A percentile compares a stretch with the other conserved stretches of the same genome.
Conservation (phyloP, 2,113 vertebrate species). For the Murina feae region DNA sequence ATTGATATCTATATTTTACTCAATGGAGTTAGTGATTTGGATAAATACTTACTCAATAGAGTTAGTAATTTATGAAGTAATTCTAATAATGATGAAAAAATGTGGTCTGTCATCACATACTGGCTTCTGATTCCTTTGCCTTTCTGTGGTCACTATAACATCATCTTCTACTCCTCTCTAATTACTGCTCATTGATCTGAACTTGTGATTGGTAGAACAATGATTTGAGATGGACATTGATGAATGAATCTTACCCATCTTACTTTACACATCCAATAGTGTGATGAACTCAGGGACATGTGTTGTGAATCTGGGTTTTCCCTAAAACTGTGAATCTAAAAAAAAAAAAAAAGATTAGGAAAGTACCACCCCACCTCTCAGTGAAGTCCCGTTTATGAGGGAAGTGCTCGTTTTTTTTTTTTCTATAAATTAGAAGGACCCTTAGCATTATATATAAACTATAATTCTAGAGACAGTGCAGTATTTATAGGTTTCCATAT, state of each 20-base stretch:
- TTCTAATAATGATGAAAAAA: slow-evolving; percentile 74
- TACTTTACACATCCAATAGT: slow-evolving; percentile 80
- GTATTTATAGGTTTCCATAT: slow-evolving; percentile 21
- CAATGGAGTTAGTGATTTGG: background rate
- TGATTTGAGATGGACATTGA: slow-evolving; percentile 89
- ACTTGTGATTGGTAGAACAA: slow-evolving; percentile 85
- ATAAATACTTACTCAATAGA: slow-evolving; percentile 59
- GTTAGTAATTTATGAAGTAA: slow-evolving; percentile 35
- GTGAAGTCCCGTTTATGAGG: slow-evolving; percentile 71
- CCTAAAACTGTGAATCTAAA: background rate
- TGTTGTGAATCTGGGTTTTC: slow-evolving; percentile 70
- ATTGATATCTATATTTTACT: background rate
- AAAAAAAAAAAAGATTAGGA: background rate
- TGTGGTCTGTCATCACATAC: slow-evolving; percentile 78
- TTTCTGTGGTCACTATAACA: slow-evolving; percentile 78
- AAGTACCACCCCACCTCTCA: background rate
- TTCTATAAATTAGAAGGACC: background rate
- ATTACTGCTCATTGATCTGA: slow-evolving; percentile 88
- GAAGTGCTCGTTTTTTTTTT: background rate
- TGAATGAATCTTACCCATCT: slow-evolving; percentile 85
- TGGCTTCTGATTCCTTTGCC: slow-evolving; percentile 85
- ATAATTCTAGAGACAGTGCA: background rate
- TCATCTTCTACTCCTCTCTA: slow-evolving; percentile 78
- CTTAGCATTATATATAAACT: background rate
- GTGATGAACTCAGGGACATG: slow-evolving; percentile 83